Evolutionary conservation across 2,797 vertebrate species (phyloP), one percentile per base, ranked within the genome.

Genomic region (Otus scops): DNA sequence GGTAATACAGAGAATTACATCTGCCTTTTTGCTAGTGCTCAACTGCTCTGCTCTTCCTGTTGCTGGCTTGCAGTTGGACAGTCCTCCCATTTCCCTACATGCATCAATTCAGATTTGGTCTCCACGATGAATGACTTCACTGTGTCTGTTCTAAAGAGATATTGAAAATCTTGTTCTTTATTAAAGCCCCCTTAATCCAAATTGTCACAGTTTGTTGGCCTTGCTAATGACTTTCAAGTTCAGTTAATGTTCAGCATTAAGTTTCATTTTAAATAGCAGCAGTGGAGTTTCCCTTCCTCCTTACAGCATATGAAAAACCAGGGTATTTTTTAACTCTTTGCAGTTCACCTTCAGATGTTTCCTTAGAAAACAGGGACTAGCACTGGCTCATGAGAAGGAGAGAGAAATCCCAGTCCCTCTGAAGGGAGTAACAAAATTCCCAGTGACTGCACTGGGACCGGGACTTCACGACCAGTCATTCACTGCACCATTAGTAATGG

Each of bases 191-290:
- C 51, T 94, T 95, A 95, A 94, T 93, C 64, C 88, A 91, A 78
- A 89, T 89, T 68, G 75, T 85, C 71, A 95, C 81, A 93, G 77
- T 94, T 95, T 89, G 60, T 92, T 95, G 86, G 45, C 41, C 57
- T 68, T 68, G 41, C 80, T 95, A 95, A 97, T 95, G 71, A 91
- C 30, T 96, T 96, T 85, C 74, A 95, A 90, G 57, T 95, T 93
- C 64, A 77, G 70, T 64, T 92, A 91, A 50, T 0, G 0, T 89
- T 93, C 86, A 87, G 32, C 54, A 83, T 75, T 74, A 92, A 63
- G 56, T 83, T 94, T 87, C 9, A 50, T 82, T 95, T 89, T 57
- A 85, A 87, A 75, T 24, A 91, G 64, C 43, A 81, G 47, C n/a
- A 60, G 15, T 38, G 34, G 28, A 80, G 8, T 89, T 95, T 91